Conservation (phyloP, 2,888 invertebrate genomes). For the Coenonympha arcania region DNA sequence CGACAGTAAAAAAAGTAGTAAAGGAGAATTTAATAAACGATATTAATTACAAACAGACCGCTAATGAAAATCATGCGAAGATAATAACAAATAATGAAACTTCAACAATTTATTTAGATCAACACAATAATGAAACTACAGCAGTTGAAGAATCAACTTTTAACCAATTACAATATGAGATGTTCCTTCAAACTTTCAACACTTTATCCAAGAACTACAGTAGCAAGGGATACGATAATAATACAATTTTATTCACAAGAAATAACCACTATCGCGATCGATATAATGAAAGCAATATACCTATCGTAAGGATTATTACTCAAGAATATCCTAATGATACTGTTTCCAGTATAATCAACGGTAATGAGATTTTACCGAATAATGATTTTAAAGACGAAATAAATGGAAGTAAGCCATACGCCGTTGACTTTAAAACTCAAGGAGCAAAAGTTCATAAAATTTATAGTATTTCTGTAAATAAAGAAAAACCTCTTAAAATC, state of each 20-base stretch:
- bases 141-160: too few species aligned
- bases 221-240: neutral
- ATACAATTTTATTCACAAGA: neutral
- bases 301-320: constrained; percentile 35
- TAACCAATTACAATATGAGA: too few species aligned
- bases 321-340: constrained; percentile 38
- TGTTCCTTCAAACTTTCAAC: neutral
- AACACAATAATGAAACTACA: too few species aligned
- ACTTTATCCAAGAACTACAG: neutral
- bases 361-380: constrained; percentile 36
- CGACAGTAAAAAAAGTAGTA: too few species aligned
- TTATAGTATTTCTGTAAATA: neutral
- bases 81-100: too few species aligned
- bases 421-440: neutral
- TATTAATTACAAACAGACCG: too few species aligned
- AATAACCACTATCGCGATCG: neutral
- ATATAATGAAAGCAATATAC: constrained; percentile 31
- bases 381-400: constrained; percentile 29
- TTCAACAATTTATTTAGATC: too few species aligned
- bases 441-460: neutral
- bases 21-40: too few species aligned
- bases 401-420: neutral
- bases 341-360: constrained; percentile 31
- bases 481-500: neutral
- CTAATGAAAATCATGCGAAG: too few species aligned